These are phyloP conservation scores for Carduelis carduelis DNA, from an alignment of 2,797 vertebrate species.

Conservation along the genomic window DNA sequence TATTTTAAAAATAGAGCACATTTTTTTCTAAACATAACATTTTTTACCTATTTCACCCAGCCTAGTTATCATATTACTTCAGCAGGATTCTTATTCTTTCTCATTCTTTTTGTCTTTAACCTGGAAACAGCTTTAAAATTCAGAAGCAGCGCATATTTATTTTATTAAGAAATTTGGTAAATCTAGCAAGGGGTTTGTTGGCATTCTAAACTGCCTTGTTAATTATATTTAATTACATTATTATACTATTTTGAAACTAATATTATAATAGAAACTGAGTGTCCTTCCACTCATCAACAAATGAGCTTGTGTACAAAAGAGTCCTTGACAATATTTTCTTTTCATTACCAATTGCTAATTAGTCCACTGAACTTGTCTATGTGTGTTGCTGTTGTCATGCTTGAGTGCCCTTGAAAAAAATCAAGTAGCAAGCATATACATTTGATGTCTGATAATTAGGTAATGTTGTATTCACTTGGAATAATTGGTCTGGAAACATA, in stretches of 20 bases:
- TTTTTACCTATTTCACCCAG: not conserved
- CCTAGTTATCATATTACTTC: not conserved
- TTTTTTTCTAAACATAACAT: not conserved
- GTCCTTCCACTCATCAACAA: not conserved
- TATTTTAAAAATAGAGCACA: not conserved
- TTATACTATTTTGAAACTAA: conserved; percentile 11
- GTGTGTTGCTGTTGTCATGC: conserved; percentile 61
- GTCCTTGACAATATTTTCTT: conserved; percentile 61
- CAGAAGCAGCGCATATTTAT: not conserved
- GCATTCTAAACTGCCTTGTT: not conserved
- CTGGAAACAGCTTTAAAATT: not conserved
- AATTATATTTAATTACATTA: not conserved
- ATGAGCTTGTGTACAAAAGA: not conserved
- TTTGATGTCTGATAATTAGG: conserved; percentile 81
- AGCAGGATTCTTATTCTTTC: not conserved
- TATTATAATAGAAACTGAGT: not conserved
- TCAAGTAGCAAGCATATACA: conserved; percentile 78
- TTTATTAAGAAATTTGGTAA: not conserved
- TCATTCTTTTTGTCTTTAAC: not conserved
- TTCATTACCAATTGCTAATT: conserved; percentile 72
- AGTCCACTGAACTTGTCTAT: conserved; percentile 40
- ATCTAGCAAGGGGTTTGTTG: not conserved
- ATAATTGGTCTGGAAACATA: conserved; percentile 80
- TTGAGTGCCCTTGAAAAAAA: conserved; percentile 80
- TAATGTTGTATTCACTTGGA: conserved; percentile 78